Base-by-base conservation (phyloP, 1,140 invertebrate species). In the Diploscapter pachys region DNA sequence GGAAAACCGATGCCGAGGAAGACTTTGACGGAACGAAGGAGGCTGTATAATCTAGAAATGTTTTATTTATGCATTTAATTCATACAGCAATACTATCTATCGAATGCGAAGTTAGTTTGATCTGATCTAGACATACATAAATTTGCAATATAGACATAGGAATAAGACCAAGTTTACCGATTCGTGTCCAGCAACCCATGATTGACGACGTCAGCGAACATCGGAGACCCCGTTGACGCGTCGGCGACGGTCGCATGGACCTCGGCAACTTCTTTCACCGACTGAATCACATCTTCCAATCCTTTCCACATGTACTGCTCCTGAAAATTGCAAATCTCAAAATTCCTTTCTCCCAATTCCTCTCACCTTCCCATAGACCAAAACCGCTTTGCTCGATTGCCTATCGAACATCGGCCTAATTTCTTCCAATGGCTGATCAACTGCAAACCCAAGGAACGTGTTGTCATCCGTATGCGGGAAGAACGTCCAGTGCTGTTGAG, bases 1-100 rank as follows among this genome's bases (percentile, higher is more conserved):
- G 87, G 87, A 78, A 88, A 88, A 13, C 87, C 87, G 3, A 88
- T 78, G 3, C 87, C 87, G 56, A 88, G 80, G 82, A 88, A 88
- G 55, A 87, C 80, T 63, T 78, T 53, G 4, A 64, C 63, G 50
- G 62, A 54, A 31, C 31, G 31, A 31, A 31, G 31, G 31, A 31
- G 31, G 31, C 31, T 31, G 31, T 31, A 31, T 31, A 31, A 31
- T 31, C 31, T 31, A 31, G 31, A 31, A 31, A 31, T 31, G 31
- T 31, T 31, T 31, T 31, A 31, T 31, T 31, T 31, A 31, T 31
- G 31, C 1, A 1, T 1, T 31, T 31, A 31, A 31, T 31, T 31
- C 31, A 31, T 31, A 31, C 31, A 31, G 31, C 31, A 31, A 31
- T 31, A 31, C 31, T 31, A 31, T 31, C 31, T 9, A 63, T 75